Evolutionary conservation across 1,140 invertebrate genomes (phyloP).

Genomic region (Rhyzopertha dominica): DNA sequence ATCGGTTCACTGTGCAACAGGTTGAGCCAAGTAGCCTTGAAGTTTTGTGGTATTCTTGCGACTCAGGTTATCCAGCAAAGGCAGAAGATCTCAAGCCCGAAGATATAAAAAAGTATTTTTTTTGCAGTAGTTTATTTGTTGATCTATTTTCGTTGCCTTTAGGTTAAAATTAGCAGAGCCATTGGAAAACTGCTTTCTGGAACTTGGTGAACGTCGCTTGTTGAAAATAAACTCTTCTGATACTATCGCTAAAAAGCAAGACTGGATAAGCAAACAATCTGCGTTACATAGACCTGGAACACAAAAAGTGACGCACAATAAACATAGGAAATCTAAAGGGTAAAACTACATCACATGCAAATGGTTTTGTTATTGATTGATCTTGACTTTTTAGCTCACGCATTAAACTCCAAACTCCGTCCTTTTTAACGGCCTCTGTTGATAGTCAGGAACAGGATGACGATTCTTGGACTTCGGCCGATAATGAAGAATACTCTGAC

Average conservation of each 20-base stretch:
- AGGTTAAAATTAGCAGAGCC: conserved; percentile 38
- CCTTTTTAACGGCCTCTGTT: conserved; percentile 17
- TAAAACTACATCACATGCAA: too few species aligned
- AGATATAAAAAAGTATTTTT: conserved; percentile 35
- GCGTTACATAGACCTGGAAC: conserved; percentile 27
- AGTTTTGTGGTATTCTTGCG: conserved; percentile 32
- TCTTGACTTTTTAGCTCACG: too few species aligned
- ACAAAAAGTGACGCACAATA: conserved; percentile 17
- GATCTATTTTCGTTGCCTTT: conserved; percentile 11
- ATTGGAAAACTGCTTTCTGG: conserved; percentile 28
- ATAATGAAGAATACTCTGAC: conserved; percentile 32
- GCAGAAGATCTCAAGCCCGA: conserved; percentile 27
- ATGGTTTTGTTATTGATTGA: too few species aligned
- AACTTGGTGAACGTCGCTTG: conserved; percentile 30
- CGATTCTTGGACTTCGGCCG: conserved; percentile 43
- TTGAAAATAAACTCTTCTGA: conserved; percentile 34
- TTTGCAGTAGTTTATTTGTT: conserved; percentile 2
- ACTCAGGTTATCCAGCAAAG: conserved; percentile 24
- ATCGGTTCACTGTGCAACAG: conserved; percentile 57
- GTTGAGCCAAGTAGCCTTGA: conserved; percentile 50
- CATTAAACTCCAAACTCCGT: conserved; percentile 20
- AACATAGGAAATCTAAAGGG: too few species aligned
- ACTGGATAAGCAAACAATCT: conserved; percentile 37
- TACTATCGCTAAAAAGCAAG: conserved; percentile 34
- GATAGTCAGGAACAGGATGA: conserved; percentile 42